Evolutionary conservation across 2,113 vertebrate species (phyloP), one percentile per base, ranked within the genome.

Genomic region (Ophiodon elongatus): DNA sequence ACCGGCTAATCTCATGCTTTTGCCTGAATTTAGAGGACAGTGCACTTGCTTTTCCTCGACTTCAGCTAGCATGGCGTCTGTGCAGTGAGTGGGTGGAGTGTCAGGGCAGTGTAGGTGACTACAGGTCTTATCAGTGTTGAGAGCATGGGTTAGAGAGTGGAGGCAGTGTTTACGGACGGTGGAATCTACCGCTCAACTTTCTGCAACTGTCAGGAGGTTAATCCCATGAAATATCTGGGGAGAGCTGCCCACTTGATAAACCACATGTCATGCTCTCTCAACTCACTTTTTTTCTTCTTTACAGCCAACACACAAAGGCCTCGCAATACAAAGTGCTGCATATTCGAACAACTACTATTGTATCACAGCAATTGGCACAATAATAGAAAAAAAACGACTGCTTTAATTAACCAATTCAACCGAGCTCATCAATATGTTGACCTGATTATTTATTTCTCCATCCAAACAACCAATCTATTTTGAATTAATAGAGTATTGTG

Each of bases 151-250:
- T 6, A 35, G 11, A 80, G 64, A 71, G 73, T 52, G 27, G 41
- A 64, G 35, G 57, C 8, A 6, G 70, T 73, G 77, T 83, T 72
- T 69, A 43, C 78, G 73, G 79, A 85, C 60, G 80, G 79, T 19
- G 52, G 25, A 79, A 78, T 81, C 83, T 52, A 23, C 81, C 52
- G 73, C 76, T 83, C 69, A 39, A 74, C 82, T 91, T 87, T 76
- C 73, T 54, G 80, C 62, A 60, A 2, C 77, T 80, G 86, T 87
- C 75, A 64, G 64, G 52, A 79, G 89, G 86, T 88, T 89, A 86
- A 90, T 89, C 81, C 73, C 52, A 68, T 85, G 83, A 81, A 85
- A 75, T 69, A 69, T 71, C 65, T 54, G 57, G 11, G 43, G 52
- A 82, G 71, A 82, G 85, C 72, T 73, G 70, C 79, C 68, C 70